Percentiles rank a stretch among this genome's conserved stretches.
Conservation (phyloP, 2,113 vertebrate genomes). For the Sigmodon hispidus region DNA sequence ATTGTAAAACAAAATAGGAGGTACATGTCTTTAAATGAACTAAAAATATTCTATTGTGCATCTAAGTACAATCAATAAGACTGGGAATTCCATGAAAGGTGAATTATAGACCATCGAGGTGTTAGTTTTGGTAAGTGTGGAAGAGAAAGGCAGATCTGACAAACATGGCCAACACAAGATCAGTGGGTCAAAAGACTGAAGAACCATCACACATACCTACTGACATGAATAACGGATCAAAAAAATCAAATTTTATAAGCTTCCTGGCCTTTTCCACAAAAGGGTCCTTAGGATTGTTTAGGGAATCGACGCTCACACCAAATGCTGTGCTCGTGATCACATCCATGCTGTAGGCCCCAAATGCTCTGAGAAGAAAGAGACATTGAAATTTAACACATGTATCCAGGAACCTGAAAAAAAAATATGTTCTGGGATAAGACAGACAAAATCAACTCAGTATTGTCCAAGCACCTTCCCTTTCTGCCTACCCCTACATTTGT, state of each 20-base stretch:
- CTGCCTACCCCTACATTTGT: too few species aligned
- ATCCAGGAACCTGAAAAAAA: too few species aligned
- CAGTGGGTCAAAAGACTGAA: background rate
- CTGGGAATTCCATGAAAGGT: too few species aligned
- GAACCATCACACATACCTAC: background rate
- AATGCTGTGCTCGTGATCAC: background rate
- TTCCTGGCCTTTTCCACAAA: background rate
- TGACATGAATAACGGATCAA: background rate
- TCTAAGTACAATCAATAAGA: too few species aligned
- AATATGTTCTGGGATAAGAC: too few species aligned
- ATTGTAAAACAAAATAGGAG: too few species aligned
- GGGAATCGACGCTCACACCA: background rate
- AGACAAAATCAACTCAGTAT: too few species aligned
- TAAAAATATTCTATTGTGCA: background rate
- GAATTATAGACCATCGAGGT: background rate
- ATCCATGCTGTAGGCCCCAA: background rate
- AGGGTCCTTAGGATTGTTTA: background rate
- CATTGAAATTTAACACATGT: too few species aligned
- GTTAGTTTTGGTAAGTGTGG: rapidly evolving
- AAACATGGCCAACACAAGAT: background rate
- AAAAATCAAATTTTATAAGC: background rate
- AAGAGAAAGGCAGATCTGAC: background rate
- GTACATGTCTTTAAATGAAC: background rate
- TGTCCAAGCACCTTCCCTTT: too few species aligned
- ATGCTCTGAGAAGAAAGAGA: too few species aligned